Evolutionary conservation across 2,888 invertebrate species (phyloP).

Genomic region (Drosophila heteroneura): DNA sequence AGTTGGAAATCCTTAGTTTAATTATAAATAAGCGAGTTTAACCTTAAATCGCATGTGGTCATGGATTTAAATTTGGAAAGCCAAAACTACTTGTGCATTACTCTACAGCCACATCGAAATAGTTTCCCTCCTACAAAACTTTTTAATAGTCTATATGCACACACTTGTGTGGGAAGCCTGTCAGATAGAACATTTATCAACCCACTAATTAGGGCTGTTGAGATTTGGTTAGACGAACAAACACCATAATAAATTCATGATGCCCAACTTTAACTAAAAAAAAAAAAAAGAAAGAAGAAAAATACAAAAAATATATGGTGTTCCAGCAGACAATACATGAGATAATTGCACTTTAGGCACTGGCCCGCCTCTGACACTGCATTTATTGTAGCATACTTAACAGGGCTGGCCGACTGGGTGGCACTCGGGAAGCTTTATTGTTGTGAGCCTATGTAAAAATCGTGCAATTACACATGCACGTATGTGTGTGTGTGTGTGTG

Average conservation of each 20-base stretch:
- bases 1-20: background rate
- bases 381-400: constrained; percentile 82
- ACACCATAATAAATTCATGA: constrained; percentile 8
- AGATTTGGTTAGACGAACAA: constrained; percentile 23
- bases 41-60: background rate
- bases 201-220: constrained; percentile 16
- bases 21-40: background rate
- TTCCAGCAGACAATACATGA: constrained; percentile 78
- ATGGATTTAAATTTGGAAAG: background rate
- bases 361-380: constrained; percentile 77
- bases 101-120: background rate
- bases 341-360: constrained; percentile 83
- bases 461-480: constrained; percentile 66
- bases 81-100: background rate
- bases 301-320: constrained; percentile 37
- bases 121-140: background rate
- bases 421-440: constrained; percentile 70
- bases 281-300: constrained; percentile 25
- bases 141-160: background rate
- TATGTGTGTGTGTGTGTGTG: constrained; percentile 15
- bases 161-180: background rate
- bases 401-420: constrained; percentile 50
- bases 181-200: constrained; percentile 1
- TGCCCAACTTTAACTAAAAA: constrained; percentile 29
- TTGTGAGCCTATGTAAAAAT: constrained; percentile 80